Conservation (phyloP, 2,888 invertebrate species). For the Chalcis sispes region DNA sequence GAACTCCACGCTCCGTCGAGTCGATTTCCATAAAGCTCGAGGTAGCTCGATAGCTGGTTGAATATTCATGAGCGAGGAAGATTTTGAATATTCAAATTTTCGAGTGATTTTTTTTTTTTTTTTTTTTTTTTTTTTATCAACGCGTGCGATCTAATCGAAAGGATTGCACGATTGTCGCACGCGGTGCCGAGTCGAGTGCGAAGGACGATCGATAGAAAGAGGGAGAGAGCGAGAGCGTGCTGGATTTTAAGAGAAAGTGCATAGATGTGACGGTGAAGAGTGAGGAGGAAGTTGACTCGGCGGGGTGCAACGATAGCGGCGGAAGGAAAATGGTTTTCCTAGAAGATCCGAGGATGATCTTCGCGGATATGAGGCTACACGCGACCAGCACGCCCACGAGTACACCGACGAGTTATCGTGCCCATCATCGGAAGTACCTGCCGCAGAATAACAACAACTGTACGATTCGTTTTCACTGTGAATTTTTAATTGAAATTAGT, state of each 20-base stretch:
- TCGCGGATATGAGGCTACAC: slow-evolving; percentile 74
- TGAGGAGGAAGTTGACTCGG: slow-evolving; percentile 8
- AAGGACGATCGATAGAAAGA: neutral
- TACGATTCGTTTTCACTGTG: slow-evolving; percentile 60
- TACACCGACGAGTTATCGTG: slow-evolving; percentile 60
- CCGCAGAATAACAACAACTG: slow-evolving; percentile 74
- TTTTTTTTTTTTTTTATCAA: slow-evolving; percentile 8
- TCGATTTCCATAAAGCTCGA: neutral
- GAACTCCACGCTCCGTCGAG: neutral
- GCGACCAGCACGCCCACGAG: slow-evolving; percentile 73
- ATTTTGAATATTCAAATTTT: slow-evolving; percentile 50
- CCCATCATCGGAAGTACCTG: slow-evolving; percentile 68
- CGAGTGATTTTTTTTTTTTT: neutral
- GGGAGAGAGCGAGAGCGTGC: slow-evolving; percentile 54
- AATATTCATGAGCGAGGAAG: slow-evolving; percentile 33
- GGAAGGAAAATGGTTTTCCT: slow-evolving; percentile 74
- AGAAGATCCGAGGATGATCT: slow-evolving; percentile 75
- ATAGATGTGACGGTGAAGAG: slow-evolving; percentile 66
- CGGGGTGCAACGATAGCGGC: slow-evolving; percentile 47
- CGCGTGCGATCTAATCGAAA: neutral
- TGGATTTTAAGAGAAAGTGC: slow-evolving; percentile 60
- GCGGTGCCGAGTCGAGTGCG: neutral
- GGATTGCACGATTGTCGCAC: neutral
- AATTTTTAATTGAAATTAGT: neutral
- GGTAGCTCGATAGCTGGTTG: neutral